Conservation (phyloP, 2,888 invertebrate species). For the Clitarchus hookeri region DNA sequence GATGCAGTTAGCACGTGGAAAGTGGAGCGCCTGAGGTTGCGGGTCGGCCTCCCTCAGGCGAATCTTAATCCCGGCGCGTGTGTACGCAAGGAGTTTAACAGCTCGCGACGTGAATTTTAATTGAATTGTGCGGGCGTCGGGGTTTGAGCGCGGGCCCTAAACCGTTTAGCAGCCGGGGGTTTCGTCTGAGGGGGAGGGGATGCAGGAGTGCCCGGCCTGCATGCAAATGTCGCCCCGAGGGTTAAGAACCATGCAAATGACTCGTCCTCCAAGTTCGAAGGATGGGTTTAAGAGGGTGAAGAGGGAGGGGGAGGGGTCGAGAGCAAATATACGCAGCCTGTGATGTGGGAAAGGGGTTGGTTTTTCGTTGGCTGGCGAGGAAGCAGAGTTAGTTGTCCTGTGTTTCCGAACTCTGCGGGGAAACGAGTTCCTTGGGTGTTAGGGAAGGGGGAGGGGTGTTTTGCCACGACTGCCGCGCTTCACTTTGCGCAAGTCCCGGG, state of each 20-base stretch:
- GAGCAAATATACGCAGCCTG: background rate
- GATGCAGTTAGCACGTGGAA: background rate
- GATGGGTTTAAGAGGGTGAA: background rate
- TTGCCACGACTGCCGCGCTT: background rate
- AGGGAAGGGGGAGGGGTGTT: background rate
- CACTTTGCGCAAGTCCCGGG: background rate
- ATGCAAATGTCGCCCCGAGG: background rate
- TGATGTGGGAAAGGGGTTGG: background rate
- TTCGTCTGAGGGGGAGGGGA: background rate
- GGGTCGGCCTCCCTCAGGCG: background rate
- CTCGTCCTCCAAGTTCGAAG: background rate
- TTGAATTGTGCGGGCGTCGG: conserved; percentile 14
- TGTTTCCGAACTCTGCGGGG: background rate
- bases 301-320: background rate
- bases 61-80: conserved; percentile 6
- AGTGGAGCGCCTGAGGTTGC: background rate
- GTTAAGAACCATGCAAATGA: conserved; percentile 14
- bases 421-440: background rate
- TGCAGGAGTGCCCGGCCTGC: background rate
- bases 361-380: background rate
- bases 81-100: conserved; percentile 8
- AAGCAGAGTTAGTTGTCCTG: background rate
- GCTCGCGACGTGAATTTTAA: conserved; percentile 9
- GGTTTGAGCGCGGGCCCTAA: background rate
- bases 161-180: background rate